These are phyloP conservation scores for Meteorus cinctellus DNA, from an alignment of 2,888 invertebrate species.

Conservation along the genomic window DNA sequence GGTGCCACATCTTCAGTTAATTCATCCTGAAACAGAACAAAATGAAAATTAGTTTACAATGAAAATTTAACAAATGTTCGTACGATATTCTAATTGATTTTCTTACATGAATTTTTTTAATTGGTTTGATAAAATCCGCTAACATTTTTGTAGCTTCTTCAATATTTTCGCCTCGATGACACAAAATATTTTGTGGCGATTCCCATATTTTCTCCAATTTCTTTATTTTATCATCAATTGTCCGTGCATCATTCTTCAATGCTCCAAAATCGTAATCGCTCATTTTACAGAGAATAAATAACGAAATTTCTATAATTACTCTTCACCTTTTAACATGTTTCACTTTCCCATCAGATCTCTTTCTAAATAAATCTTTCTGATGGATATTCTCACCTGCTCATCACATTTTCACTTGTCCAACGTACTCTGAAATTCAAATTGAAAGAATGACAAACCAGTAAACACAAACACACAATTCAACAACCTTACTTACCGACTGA, in stretches of 20 bases:
- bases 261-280: background rate
- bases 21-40: background rate
- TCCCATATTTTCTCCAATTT: conserved; percentile 43
- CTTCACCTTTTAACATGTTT: too few species aligned
- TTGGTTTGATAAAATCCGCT: conserved; percentile 32
- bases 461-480: too few species aligned
- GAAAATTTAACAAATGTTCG: background rate
- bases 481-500: too few species aligned
- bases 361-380: too few species aligned
- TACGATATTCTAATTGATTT: background rate
- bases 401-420: too few species aligned
- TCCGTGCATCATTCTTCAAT: background rate
- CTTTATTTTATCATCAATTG: conserved; percentile 34
- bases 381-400: too few species aligned
- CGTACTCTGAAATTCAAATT: too few species aligned
- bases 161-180: conserved; percentile 37
- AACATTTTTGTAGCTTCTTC: conserved; percentile 29
- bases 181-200: conserved; percentile 38
- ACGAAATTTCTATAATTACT: background rate
- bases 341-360: too few species aligned
- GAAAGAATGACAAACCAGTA: too few species aligned
- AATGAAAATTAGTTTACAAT: background rate
- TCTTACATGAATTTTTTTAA: background rate
- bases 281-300: background rate
- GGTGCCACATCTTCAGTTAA: background rate